Conservation (phyloP, 2,797 vertebrate genomes). For the Craterocephalus amniculus region DNA sequence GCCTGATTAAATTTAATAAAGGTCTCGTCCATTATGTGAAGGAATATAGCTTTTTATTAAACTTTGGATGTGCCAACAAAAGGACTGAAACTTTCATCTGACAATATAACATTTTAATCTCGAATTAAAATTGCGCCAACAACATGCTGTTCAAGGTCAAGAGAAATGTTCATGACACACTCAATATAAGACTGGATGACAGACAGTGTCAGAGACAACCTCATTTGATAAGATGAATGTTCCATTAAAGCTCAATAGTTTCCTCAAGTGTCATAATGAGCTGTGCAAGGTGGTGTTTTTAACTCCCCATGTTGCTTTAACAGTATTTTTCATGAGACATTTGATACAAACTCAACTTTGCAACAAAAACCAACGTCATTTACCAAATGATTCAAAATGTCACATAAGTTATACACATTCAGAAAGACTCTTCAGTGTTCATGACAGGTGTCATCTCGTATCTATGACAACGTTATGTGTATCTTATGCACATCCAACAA, state of each 20-base stretch:
- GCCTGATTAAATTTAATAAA: neutral
- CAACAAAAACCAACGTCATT: neutral
- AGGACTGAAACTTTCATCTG: neutral
- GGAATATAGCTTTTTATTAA: neutral
- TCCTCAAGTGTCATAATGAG: neutral
- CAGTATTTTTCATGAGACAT: neutral
- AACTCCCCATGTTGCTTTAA: neutral
- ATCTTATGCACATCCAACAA: neutral
- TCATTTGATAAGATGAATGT: no score
- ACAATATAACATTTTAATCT: neutral
- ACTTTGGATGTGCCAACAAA: neutral
- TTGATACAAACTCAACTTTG: neutral
- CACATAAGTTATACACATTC: neutral
- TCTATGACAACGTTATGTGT: neutral
- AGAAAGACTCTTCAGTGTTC: slow-evolving; percentile 3
- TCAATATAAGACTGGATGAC: neutral
- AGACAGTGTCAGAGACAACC: neutral
- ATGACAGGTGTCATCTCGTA: neutral
- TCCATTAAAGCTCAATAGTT: neutral
- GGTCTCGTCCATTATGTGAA: neutral
- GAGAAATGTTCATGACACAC: neutral
- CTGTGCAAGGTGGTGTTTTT: neutral
- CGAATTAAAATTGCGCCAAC: neutral
- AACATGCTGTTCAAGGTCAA: neutral
- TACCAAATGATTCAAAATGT: neutral